Percentiles rank a stretch among this genome's conserved stretches.
These are phyloP conservation scores for Pelosia muscerda DNA, from an alignment of 2,888 invertebrate species.

Conservation along the genomic window DNA sequence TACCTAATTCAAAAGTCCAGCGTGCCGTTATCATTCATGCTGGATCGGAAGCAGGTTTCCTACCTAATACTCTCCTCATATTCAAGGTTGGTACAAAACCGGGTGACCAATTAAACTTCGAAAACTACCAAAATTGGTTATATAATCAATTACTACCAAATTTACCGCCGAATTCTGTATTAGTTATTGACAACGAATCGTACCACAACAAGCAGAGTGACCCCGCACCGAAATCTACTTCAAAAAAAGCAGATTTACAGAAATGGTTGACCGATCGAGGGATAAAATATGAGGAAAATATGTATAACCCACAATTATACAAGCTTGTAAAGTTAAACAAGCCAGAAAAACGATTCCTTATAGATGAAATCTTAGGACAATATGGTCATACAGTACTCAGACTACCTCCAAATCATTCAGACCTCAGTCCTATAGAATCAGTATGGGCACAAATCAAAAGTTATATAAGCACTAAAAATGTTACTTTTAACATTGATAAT, in stretches of 20 bases:
- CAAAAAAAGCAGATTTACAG: conserved; percentile 6
- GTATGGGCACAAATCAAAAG: conserved; percentile 12
- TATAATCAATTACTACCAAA: not conserved
- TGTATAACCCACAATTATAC: conserved; percentile 17
- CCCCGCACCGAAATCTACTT: not conserved
- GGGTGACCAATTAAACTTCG: not conserved
- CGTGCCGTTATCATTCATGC: not conserved
- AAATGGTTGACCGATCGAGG: not conserved
- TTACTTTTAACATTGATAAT: not conserved
- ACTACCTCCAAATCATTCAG: conserved; percentile 13
- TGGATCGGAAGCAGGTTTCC: not conserved
- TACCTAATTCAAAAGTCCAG: not conserved
- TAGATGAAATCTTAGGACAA: conserved; percentile 8
- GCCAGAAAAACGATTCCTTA: not conserved
- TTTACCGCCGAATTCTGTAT: not conserved
- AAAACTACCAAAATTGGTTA: conserved; percentile 3
- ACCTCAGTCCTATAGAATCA: conserved; percentile 8
- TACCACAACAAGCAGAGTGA: not conserved
- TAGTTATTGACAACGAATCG: not conserved
- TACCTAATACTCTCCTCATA: not conserved
- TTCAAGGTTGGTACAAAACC: not conserved
- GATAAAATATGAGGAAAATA: not conserved
- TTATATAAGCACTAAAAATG: not conserved
- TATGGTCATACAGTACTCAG: conserved; percentile 2
- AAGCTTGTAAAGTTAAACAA: conserved; percentile 3